Evolutionary conservation across 2,888 invertebrate genomes (phyloP), one percentile per base, ranked within the genome.

Genomic region (Dasypolia templi): DNA sequence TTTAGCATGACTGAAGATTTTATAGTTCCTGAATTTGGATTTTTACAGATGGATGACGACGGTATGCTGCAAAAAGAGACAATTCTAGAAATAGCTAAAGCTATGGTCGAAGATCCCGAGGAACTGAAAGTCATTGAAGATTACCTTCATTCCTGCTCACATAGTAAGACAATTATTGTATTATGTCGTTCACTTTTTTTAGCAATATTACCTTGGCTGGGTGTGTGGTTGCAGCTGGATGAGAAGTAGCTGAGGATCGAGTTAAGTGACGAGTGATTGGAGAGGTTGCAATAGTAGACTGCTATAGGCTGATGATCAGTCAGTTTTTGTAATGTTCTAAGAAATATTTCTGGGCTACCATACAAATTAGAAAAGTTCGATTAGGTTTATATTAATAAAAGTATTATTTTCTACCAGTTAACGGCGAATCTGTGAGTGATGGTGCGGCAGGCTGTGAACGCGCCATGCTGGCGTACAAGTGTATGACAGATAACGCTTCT

Each of bases 361-460:
- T n/a, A n/a, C n/a, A n/a, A n/a, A n/a, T n/a, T n/a, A n/a, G n/a
- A n/a, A n/a, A n/a, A n/a, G n/a, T n/a, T n/a, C n/a, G n/a, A n/a
- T n/a, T n/a, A n/a, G n/a, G n/a, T n/a, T n/a, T n/a, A n/a, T n/a
- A n/a, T n/a, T n/a, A n/a, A n/a, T n/a, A 49, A 32, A 63, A 22
- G 0, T 2, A 32, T 19, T 32, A 19, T 72, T 19, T 76, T 35
- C 77, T 93, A 90, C 32, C 88, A 96, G 96, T 95, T 3, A 96
- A 96, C 79, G 72, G 73, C 0, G 94, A 90, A 74, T 26, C 92
- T 1, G 95, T 96, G 0, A 87, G 86, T 46, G 96, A 96, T 65
- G 95, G 94, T 0, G 92, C 88, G 0, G 94, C 94, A 22, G 96
- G 96, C 1, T 96, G 96, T 32, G 95, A 95, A 2, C 92, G 95